These are phyloP conservation scores for Karalla daura DNA, from an alignment of 2,797 vertebrate species.

Conservation along the genomic window DNA sequence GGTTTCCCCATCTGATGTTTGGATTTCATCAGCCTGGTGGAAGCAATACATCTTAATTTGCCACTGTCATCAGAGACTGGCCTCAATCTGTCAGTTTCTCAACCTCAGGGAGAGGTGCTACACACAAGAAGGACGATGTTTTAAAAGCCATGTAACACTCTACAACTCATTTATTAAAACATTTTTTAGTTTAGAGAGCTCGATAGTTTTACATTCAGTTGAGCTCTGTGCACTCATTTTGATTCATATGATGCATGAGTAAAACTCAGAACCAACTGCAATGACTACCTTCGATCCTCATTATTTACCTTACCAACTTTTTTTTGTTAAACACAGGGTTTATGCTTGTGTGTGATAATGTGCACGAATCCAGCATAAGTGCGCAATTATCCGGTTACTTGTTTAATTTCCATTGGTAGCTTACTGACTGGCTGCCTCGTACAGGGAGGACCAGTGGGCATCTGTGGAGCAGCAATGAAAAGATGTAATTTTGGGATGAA, in stretches of 20 bases:
- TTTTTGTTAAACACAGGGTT: too few relatives aligned
- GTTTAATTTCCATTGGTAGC: too few relatives aligned
- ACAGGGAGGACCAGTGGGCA: too few relatives aligned
- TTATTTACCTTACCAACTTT: too few relatives aligned
- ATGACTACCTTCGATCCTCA: too few relatives aligned
- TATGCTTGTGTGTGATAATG: too few relatives aligned
- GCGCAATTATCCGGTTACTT: too few relatives aligned
- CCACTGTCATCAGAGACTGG: constrained; percentile 71
- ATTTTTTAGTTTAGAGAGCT: constrained; percentile 7
- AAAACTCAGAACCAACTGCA: too few relatives aligned
- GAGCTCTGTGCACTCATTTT: constrained; percentile 16
- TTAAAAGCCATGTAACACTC: constrained; percentile 65
- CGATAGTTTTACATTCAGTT: constrained; percentile 29
- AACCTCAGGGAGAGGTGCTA: constrained; percentile 66
- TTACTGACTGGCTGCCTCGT: too few relatives aligned
- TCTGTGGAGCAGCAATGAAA: too few relatives aligned
- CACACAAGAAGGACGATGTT: constrained; percentile 66
- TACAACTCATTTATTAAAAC: constrained; percentile 18
- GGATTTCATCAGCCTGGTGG: constrained; percentile 74
- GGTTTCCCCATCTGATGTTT: constrained; percentile 69
- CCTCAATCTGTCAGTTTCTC: constrained; percentile 76
- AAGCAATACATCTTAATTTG: constrained; percentile 79
- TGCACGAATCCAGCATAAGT: too few relatives aligned
- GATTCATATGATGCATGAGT: constrained; percentile 22
- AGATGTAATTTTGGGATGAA: too few relatives aligned